These are phyloP conservation scores for Mythimna lalbum DNA, from an alignment of 2,888 invertebrate genomes.

Conservation along the genomic window DNA sequence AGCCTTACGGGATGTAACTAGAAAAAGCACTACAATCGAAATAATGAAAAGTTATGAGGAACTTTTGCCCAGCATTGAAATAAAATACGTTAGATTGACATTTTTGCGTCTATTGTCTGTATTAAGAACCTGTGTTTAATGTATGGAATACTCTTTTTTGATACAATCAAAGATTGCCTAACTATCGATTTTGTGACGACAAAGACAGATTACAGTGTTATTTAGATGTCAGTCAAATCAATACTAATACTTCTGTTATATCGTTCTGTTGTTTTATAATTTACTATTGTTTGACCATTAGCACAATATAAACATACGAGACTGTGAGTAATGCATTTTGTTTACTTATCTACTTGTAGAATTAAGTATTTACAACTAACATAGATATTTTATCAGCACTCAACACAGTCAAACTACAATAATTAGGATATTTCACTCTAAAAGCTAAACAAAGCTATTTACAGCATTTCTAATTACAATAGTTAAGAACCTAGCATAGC, in stretches of 20 bases:
- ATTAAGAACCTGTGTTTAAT: not conserved
- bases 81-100: not conserved
- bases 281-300: not conserved
- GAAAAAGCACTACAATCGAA: not conserved
- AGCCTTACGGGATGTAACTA: not conserved
- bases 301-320: slow-evolving; percentile 5
- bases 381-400: slow-evolving; percentile 7
- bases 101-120: too few relatives aligned
- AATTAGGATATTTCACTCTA: slow-evolving; percentile 13
- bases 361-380: not conserved
- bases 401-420: not conserved
- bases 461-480: slow-evolving; percentile 63
- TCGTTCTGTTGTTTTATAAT: not conserved
- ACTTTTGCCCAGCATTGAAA: not conserved
- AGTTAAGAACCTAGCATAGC: slow-evolving; percentile 63
- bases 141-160: not conserved
- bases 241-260: not conserved
- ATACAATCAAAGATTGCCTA: not conserved
- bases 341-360: slow-evolving; percentile 16
- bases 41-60: not conserved
- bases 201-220: not conserved
- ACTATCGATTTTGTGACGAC: too few relatives aligned
- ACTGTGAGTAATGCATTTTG: not conserved
- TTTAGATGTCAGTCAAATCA: not conserved
- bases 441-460: slow-evolving; percentile 48